Base-by-base conservation (phyloP, 2,888 invertebrate species). In the Himalopsyche kuldschensis region DNA sequence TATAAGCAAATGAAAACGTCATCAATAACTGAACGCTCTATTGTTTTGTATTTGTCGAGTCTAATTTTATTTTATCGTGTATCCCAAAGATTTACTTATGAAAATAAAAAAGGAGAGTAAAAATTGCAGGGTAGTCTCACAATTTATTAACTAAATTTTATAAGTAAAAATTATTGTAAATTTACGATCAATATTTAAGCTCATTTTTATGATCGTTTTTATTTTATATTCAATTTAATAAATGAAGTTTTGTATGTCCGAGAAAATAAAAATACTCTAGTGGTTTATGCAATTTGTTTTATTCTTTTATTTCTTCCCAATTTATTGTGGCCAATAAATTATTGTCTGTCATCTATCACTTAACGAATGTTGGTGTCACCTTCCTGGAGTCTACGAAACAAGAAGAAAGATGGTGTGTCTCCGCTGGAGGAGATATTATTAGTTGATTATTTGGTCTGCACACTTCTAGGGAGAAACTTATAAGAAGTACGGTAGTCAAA, bases 11-110 rank as follows among this genome's bases (percentile, higher is more conserved):
- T 24, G 24, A 24, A 55, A 20, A 69, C 30, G 41, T 41, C 27
- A 15, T 30, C 69, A 69, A 27, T 15, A 69, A 27, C 27, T 4
- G 15, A 69, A 69, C 11, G 69, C 69, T 27, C 10, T 30, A 15
- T 69, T 30, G 30, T 69, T 69, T 63, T 27, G 3, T 69, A 30
- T 69, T 30, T 69, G 27, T 69, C 24, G 69, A 69, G 69, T 30
- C 69, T 69, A 69, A 69, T 69, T 30, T 69, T 27, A 69, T 69
- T 69, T 69, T 27, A 69, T 69, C 27, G 41, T 82, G 75, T 69
- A 84, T 80, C 82, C 86, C 86, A 86, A 86, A 86, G 86, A 84
- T 84, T 79, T 82, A 84, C 86, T 86, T 86, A 86, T 86, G 86
- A 86, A 77, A 78, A 30, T 35, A 31, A 81, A 55, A 55, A 79